Conservation (phyloP, 2,888 invertebrate genomes). For the Sepioteuthis lessoniana region DNA sequence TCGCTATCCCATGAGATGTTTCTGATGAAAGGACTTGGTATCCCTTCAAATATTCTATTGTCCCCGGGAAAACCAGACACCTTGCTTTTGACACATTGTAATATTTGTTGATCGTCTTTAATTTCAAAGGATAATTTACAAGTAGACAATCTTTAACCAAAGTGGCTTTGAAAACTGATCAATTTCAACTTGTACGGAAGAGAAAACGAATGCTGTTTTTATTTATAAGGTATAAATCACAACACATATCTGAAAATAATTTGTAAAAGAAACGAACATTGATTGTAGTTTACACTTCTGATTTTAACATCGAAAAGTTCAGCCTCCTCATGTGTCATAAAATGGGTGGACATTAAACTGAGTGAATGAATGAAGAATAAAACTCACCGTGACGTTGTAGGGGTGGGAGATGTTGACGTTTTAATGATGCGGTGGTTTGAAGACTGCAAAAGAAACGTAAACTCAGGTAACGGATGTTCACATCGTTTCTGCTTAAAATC, state of each 20-base stretch:
- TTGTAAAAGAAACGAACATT: not conserved
- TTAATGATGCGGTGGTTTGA: not conserved
- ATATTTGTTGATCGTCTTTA: too few species aligned
- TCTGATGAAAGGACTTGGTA: too few species aligned
- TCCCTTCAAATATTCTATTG: too few species aligned
- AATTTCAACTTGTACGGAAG: too few species aligned
- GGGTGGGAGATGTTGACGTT: not conserved
- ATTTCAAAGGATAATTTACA: not conserved
- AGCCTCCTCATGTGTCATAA: not conserved
- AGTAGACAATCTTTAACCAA: not conserved
- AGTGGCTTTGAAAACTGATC: not conserved
- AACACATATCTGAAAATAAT: not conserved
- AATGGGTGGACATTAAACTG: not conserved
- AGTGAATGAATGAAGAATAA: not conserved
- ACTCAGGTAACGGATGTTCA: constrained; percentile 33
- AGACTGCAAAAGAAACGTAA: not conserved
- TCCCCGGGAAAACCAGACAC: too few species aligned
- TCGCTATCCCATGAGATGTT: too few species aligned
- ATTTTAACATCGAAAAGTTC: not conserved
- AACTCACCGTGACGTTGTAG: not conserved
- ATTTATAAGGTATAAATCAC: not conserved
- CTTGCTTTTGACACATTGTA: too few species aligned
- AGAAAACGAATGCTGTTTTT: too few species aligned
- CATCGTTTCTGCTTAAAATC: constrained; percentile 33
- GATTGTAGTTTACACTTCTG: not conserved